phyloP scores from a whole-genome alignment of 2,113 vertebrate species.

The Aleadryas rufinucha region DNA sequence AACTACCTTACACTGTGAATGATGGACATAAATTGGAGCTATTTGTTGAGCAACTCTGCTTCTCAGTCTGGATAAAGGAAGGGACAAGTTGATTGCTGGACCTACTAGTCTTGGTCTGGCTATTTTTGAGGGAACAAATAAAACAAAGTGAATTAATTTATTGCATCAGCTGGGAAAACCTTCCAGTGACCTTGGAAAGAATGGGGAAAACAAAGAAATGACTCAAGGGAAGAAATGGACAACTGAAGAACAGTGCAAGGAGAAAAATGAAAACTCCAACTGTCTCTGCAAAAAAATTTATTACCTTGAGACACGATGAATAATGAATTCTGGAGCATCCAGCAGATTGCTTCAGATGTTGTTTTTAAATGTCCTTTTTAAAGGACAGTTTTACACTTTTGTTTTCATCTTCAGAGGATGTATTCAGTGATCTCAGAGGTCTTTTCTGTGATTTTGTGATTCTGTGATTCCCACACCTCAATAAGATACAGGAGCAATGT shows the following conservation, averaged over 20 bases:
- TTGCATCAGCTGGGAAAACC: not conserved
- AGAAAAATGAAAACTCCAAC: not conserved
- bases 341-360: not conserved
- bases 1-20: not conserved
- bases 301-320: not conserved
- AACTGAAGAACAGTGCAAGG: not conserved
- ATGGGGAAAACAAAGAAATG: not conserved
- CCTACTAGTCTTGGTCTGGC: not conserved
- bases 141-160: not conserved
- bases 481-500: not conserved
- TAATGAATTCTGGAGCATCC: not conserved
- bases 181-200: not conserved
- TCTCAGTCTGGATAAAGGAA: not conserved
- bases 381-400: not conserved
- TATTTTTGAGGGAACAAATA: not conserved
- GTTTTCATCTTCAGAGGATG: not conserved
- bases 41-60: conserved; percentile 28
- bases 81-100: not conserved
- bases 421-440: not conserved
- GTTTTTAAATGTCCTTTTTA: not conserved
- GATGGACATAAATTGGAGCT: conserved; percentile 37
- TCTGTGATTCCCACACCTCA: not conserved
- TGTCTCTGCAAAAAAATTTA: not conserved
- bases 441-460: not conserved
- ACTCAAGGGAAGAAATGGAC: not conserved